Base-by-base conservation (phyloP, 2,113 vertebrate species). In the Corynorhinus townsendii region DNA sequence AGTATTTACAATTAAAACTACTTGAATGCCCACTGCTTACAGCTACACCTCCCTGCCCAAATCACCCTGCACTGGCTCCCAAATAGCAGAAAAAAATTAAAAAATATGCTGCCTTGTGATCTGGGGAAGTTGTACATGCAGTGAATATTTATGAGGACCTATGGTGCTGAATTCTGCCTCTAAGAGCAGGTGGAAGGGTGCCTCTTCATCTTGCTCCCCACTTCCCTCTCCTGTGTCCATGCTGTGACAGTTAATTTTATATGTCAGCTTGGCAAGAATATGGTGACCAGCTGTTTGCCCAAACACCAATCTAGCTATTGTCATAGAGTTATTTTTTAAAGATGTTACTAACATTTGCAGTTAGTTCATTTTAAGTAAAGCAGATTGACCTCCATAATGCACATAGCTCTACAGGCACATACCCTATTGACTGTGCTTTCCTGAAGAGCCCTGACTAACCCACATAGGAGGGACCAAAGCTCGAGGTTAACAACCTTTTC, bases 171-270 rank as follows among this genome's bases (percentile, higher is more conserved):
- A 45, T 28, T 64, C n/a, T n/a, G 28, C 62, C 12, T 40, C 43
- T 24, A 16, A 24, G 5, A 56, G 22, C 47, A 52, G 0, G 19
- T 12, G 10, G 38, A 35, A 52, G 20, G 24, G 11, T 8, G 15
- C 28, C 7, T 24, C 17, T 28, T 11, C 28, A 4, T 28, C 17
- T 20, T 1, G 1, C 0, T 6, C 35, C 26, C 5, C 20, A 19
- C 15, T 1, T 0, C 40, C 64, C 10, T n/a, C 28, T 47, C 24
- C 45, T 2, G 22, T 35, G 17, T 40, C 72, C 19, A 6, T 15
- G 43, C 62, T 11, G 0, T 28, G 43, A 7, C 33, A 33, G 16
- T 22, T 64, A 24, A 40, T 22, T 47, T 14, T 3, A 8, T 7
- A 17, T 24, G 66, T 59, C 38, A 72, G 3, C 4, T n/a, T 89